Evolutionary conservation across 2,888 invertebrate genomes (phyloP), one percentile per base, ranked within the genome.

Genomic region (Microctonus brassicae): DNA sequence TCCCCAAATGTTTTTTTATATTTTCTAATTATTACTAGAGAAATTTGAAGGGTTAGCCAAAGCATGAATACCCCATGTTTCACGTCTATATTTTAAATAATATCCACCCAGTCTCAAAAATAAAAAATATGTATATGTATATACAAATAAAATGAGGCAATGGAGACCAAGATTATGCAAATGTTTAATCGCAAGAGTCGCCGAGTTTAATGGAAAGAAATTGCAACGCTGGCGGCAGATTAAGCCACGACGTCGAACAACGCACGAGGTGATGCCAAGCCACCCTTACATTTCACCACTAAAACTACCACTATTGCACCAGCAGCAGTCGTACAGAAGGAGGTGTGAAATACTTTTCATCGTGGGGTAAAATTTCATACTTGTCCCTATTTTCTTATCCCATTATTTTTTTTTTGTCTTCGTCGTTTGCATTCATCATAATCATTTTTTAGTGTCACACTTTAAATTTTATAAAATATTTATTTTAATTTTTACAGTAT

Each of bases 221-320:
- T 86, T 86, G 86, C 86, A 84, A 80, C 81, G 84, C 83, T 83
- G 81, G 86, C 85, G 81, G 79, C 81, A 82, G 86, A 86, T 86
- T 86, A 86, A 86, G 82, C 82, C 81, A 80, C 82, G 78, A 78
- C 79, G 70, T 64, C 74, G 69, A 73, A 71, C 73, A 75, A 73
- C 70, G 47, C 47, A 17, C 47, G 47, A 47, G 47, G 47, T 47
- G 47, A 17, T 47, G 17, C 47, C 47, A 47, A 47, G 47, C 7
- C 47, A 47, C 47, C 17, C 47, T 47, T 17, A 47, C 47, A 47
- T 17, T 17, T 47, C 71, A 61, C 64, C 68, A 13, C 42, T 17
- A 47, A 17, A 17, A 47, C 20, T 17, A 47, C 47, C 47, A 29
- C 29, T 7, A 29, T 29, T 7, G 29, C 29, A 29, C 29, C 29